These are phyloP conservation scores for Dermolepida albohirtum DNA, from an alignment of 2,888 invertebrate species.

Conservation along the genomic window DNA sequence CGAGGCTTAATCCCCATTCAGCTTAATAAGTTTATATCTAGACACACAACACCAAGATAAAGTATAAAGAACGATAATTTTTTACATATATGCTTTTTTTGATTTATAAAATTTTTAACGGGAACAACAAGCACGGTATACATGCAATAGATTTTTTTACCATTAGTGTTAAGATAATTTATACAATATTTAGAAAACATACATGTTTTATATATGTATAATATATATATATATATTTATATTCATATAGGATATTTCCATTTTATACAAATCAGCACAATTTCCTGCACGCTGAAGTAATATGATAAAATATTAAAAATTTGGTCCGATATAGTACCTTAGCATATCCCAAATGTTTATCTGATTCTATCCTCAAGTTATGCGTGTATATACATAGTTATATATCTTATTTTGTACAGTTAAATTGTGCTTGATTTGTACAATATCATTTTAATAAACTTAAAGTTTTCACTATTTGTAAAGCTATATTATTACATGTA, in stretches of 20 bases:
- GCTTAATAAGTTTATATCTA: constrained; percentile 57
- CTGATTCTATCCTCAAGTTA: constrained; percentile 16
- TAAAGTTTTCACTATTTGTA: constrained; percentile 11
- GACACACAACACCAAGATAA: constrained; percentile 65
- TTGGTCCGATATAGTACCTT: constrained; percentile 41
- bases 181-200: constrained; percentile 58
- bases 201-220: constrained; percentile 48
- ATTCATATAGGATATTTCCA: constrained; percentile 6
- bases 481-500: constrained; percentile 37
- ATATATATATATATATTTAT: constrained; percentile 28
- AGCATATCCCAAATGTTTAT: constrained; percentile 25
- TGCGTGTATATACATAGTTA: constrained; percentile 10
- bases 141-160: constrained; percentile 57
- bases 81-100: constrained; percentile 55
- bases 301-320: constrained; percentile 41
- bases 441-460: not conserved
- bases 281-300: constrained; percentile 20
- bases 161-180: constrained; percentile 50
- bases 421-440: constrained; percentile 17
- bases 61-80: constrained; percentile 64
- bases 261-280: constrained; percentile 22
- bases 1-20: constrained; percentile 47
- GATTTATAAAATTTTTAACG: constrained; percentile 61
- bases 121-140: constrained; percentile 62
- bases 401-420: constrained; percentile 3